Evolutionary conservation across 2,797 vertebrate genomes (phyloP).

Genomic region (Podarcis siculus): DNA sequence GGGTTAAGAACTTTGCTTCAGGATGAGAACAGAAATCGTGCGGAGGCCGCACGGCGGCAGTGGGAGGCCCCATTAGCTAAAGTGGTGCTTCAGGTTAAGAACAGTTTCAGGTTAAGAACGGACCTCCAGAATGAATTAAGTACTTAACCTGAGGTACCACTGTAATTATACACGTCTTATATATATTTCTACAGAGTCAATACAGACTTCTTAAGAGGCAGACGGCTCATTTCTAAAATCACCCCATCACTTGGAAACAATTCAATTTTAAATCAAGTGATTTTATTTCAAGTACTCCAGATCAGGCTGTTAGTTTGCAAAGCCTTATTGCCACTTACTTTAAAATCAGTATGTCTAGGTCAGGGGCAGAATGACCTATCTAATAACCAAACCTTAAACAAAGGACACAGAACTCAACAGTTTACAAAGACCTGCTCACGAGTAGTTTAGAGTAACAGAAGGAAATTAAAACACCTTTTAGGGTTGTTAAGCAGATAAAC

Average conservation of each 20-base stretch:
- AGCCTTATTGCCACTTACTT: not conserved
- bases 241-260: not conserved
- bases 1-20: too few relatives aligned
- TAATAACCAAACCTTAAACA: not conserved
- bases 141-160: too few relatives aligned
- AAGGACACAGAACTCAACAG: not conserved
- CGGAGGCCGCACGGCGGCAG: too few relatives aligned
- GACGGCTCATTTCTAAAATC: not conserved
- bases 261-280: not conserved
- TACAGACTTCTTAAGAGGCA: not conserved
- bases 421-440: not conserved
- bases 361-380: too few relatives aligned
- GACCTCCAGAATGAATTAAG: too few relatives aligned
- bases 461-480: not conserved
- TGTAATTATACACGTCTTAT: not conserved
- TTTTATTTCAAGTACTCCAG: not conserved
- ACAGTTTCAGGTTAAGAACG: too few relatives aligned
- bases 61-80: too few relatives aligned
- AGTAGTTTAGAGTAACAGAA: not conserved
- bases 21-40: too few relatives aligned
- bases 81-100: too few relatives aligned
- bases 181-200: not conserved
- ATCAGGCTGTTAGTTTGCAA: not conserved
- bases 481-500: not conserved
- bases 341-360: not conserved